Evolutionary conservation across 2,113 vertebrate genomes (phyloP).

Genomic region (Trichomycterus rosablanca): DNA sequence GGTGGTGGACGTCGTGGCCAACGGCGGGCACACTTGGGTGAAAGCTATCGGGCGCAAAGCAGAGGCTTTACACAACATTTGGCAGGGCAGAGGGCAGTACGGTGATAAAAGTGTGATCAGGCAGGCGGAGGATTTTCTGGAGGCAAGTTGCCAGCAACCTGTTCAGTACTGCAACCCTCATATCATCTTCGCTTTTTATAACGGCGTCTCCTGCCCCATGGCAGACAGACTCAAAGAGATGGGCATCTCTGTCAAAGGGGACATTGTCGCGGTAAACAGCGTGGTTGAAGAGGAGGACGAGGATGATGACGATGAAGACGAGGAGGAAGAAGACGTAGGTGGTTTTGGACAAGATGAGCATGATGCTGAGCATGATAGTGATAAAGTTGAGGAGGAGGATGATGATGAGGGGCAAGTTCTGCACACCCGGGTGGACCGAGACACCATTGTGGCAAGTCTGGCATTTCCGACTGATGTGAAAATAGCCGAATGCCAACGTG

Average conservation of each 20-base stretch:
- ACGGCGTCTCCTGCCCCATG: constrained; percentile 86
- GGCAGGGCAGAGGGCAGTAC: constrained; percentile 93
- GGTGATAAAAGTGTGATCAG: constrained; percentile 86
- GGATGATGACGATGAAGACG: constrained; percentile 34
- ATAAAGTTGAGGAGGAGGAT: constrained; percentile 49
- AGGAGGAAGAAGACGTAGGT: constrained; percentile 47
- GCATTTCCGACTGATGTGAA: constrained; percentile 83
- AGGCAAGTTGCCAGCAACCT: constrained; percentile 83
- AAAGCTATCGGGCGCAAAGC: constrained; percentile 94
- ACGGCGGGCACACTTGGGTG: constrained; percentile 87
- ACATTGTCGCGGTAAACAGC: constrained; percentile 81
- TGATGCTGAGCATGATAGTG: constrained; percentile 1
- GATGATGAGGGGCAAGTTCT: constrained; percentile 58
- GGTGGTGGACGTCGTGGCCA: constrained; percentile 91
- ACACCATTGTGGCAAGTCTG: constrained; percentile 77
- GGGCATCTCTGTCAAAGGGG: constrained; percentile 86
- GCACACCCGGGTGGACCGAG: constrained; percentile 76
- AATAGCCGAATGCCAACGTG: constrained; percentile 75
- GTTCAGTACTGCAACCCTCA: constrained; percentile 86
- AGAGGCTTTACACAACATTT: constrained; percentile 93
- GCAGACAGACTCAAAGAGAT: constrained; percentile 80
- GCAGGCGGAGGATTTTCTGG: constrained; percentile 87
- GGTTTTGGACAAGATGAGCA: constrained; percentile 46
- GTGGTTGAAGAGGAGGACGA: constrained; percentile 50
- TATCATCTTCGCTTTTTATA: constrained; percentile 93